Conservation (phyloP, 2,113 vertebrate species). For the Cisticola juncidis region DNA sequence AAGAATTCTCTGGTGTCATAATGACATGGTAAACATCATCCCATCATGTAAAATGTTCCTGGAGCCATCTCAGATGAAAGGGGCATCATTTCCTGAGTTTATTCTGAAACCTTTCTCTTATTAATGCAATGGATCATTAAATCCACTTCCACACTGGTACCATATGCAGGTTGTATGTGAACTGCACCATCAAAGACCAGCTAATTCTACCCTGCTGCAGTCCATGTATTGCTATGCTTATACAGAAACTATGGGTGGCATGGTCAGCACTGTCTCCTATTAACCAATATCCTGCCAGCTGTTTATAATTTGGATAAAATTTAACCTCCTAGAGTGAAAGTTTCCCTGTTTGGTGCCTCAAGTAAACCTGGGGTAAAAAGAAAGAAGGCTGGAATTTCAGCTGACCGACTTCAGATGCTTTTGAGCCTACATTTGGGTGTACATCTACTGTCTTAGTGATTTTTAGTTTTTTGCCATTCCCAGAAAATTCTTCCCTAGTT, state of each 20-base stretch:
- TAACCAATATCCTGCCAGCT: conserved; percentile 20
- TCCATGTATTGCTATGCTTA: not conserved
- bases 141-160: not conserved
- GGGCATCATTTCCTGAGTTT: not conserved
- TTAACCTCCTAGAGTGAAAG: not conserved
- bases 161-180: not conserved
- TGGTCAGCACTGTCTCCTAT: not conserved
- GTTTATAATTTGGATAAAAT: conserved; percentile 37
- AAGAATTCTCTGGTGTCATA: not conserved
- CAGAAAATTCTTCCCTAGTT: not conserved
- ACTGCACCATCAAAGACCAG: not conserved
- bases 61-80: not conserved
- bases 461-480: not conserved
- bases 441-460: not conserved
- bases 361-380: not conserved
- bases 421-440: not conserved
- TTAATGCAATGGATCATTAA: not conserved
- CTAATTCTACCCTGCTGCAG: not conserved
- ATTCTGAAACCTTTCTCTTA: not conserved
- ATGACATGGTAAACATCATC: not conserved
- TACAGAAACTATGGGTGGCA: not conserved
- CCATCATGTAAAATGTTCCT: not conserved
- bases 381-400: not conserved
- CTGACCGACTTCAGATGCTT: not conserved
- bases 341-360: not conserved